Evolutionary conservation across 2,113 vertebrate genomes (phyloP).

Genomic region (Corythaixoides concolor): DNA sequence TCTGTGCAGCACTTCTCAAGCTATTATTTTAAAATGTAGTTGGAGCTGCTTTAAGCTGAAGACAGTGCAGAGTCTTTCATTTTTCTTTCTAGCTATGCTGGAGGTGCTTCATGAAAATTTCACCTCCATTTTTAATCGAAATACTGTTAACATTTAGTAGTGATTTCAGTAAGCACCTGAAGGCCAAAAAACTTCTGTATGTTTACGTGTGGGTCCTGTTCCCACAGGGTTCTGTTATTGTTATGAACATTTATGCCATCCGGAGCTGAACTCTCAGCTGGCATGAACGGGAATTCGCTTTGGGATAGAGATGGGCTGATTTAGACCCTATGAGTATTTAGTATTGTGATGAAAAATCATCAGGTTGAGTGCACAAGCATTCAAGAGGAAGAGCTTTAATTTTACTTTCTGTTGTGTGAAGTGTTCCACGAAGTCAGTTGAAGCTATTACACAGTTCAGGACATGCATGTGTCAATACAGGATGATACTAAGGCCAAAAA

Average conservation of each 20-base stretch:
- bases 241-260: neutral
- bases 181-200: neutral
- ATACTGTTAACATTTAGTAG: neutral
- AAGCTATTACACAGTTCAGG: neutral
- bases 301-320: neutral
- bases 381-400: neutral
- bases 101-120: neutral
- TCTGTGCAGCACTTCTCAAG: neutral
- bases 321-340: neutral
- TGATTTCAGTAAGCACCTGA: neutral
- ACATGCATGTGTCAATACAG: neutral
- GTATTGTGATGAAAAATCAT: neutral
- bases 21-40: slow-evolving; percentile 44
- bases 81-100: slow-evolving; percentile 6
- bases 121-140: neutral
- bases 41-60: slow-evolving; percentile 20
- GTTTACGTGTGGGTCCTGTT: neutral
- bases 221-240: neutral
- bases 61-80: neutral
- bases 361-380: neutral
- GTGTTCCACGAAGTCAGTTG: neutral
- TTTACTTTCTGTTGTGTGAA: neutral
- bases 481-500: neutral
- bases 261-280: neutral
- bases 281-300: neutral